Percentiles rank a stretch among this genome's conserved stretches.
Evolutionary conservation across 2,113 vertebrate species (phyloP).

Genomic region (Oryctolagus cuniculus): DNA sequence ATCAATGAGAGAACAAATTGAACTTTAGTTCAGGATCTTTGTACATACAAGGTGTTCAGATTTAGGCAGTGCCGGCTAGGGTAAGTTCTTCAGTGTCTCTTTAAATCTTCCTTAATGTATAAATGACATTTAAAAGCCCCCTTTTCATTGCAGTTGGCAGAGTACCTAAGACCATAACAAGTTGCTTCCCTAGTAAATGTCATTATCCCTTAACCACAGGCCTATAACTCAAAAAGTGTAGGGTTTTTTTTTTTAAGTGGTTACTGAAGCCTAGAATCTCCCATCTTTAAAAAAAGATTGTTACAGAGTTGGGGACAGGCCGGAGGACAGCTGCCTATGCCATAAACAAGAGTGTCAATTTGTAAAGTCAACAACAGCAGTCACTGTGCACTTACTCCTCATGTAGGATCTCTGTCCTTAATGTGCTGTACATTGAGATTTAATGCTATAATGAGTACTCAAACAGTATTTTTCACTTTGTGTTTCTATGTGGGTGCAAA

Average conservation of each 20-base stretch:
- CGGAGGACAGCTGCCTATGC: constrained; percentile 56
- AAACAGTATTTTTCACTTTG: too few species aligned
- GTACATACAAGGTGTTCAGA: constrained; percentile 63
- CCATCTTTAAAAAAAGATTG: constrained; percentile 75
- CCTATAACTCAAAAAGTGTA: constrained; percentile 84
- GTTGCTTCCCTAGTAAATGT: constrained; percentile 85
- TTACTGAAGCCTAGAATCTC: constrained; percentile 84
- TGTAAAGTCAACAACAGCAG: too few species aligned
- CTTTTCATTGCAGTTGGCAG: constrained; percentile 85
- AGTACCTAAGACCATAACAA: constrained; percentile 84
- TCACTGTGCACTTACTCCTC: too few species aligned
- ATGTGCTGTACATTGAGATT: too few species aligned
- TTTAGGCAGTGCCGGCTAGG: constrained; percentile 67
- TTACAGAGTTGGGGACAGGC: constrained; percentile 69
- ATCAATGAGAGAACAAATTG: constrained; percentile 66
- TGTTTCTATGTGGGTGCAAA: too few species aligned
- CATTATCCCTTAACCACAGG: constrained; percentile 83
- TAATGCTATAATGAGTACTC: too few species aligned
- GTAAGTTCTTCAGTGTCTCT: constrained; percentile 76
- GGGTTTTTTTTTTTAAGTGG: constrained; percentile 67
- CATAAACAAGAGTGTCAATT: too few species aligned
- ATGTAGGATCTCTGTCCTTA: too few species aligned
- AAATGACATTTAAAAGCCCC: constrained; percentile 85
- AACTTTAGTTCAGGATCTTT: constrained; percentile 69
- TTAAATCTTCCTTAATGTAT: constrained; percentile 85